Percentiles rank a stretch among this genome's conserved stretches.
phyloP scores from a whole-genome alignment of 1,140 invertebrate species.

The Aricia agestis region DNA sequence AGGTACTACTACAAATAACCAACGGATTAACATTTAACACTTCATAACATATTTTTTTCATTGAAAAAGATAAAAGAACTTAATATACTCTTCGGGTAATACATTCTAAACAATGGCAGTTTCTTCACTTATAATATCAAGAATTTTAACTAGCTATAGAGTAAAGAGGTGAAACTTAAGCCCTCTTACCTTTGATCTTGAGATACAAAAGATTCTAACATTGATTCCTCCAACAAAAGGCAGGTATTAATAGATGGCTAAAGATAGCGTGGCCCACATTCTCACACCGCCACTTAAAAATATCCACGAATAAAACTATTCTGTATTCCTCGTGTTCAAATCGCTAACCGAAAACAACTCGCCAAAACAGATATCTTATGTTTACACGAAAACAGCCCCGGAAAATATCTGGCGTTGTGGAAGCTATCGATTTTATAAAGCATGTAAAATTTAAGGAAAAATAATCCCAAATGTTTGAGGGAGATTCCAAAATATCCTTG shows the following conservation, averaged over 20 bases:
- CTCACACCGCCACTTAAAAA: background rate
- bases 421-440: no score
- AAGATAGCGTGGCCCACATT: slow-evolving; percentile 2
- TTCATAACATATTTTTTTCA: no score
- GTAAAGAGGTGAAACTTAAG: background rate
- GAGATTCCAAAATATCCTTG: no score
- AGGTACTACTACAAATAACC: no score
- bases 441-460: no score
- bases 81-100: no score
- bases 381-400: no score
- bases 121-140: background rate
- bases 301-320: background rate
- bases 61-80: no score
- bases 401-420: no score
- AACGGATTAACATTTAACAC: no score
- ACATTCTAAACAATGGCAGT: background rate
- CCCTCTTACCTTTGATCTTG: background rate
- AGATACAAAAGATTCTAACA: background rate
- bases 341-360: background rate
- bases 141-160: background rate
- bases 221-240: background rate
- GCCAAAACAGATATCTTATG: background rate
- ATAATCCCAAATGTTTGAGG: no score
- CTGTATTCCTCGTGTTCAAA: no score
- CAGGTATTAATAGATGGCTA: background rate